Evolutionary conservation across 2,888 invertebrate species (phyloP), one percentile per base, ranked within the genome.

Genomic region (Yponomeuta evonymella): DNA sequence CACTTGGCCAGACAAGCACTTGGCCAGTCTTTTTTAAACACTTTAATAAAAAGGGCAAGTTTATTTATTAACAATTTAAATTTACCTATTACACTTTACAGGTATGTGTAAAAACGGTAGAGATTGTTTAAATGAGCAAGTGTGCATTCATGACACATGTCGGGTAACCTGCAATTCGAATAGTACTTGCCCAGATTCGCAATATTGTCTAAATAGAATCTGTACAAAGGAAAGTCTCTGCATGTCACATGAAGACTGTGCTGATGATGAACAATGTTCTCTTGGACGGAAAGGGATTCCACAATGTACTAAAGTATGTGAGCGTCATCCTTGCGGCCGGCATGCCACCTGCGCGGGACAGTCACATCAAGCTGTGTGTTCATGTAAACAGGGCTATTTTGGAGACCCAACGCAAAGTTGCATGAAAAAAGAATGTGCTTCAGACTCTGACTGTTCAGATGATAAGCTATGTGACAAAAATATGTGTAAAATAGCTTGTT

Each of bases 401-500:
- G 97, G 97, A 6, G 96, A 97, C 80, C 96, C 96, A 58, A 94
- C 95, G 79, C 93, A 94, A 73, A 97, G 96, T 51, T 98, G 98
- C 80, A 95, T 95, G 76, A 94, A 94, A 76, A 95, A 96, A 72
- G 96, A 97, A 88, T 98, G 97, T 79, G 93, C 93, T 72, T 82
- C 80, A 0, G 94, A 96, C 78, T 88, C 93, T 0, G 95, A 97
- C 72, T 98, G 97, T 79, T 93, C 95, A 0, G 95, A 95, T 70
- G 97, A 97, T 80, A 97, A 97, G 87, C 93, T 96, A 68, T 98
- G 98, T 78, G 95, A 97, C 74, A 93, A 94, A 73, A 95, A 95
- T 81, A 95, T 95, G 90, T 98, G 98, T 82, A 96, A 97, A 90
- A 96, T 97, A 73, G 96, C 97, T 23, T 98, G 98, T 81, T 91